Conservation (phyloP, 2,113 vertebrate species). For the Balaeniceps rex region DNA sequence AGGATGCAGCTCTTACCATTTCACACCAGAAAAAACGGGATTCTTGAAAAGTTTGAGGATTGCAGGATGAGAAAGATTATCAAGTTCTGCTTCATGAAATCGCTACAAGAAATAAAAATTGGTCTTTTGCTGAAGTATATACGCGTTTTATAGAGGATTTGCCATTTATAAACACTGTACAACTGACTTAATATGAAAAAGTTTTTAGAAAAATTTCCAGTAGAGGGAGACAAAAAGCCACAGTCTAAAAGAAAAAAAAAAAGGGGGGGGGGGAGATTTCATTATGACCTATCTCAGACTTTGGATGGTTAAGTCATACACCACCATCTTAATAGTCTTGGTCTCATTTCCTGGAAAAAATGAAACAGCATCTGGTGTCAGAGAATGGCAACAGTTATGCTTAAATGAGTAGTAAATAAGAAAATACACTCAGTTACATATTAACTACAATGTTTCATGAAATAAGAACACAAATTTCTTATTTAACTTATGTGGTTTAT, state of each 20-base stretch:
- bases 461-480: background rate
- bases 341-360: background rate
- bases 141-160: rapidly evolving
- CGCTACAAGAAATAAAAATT: rapidly evolving
- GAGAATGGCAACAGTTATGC: background rate
- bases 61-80: too few relatives aligned
- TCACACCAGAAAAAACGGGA: rapidly evolving
- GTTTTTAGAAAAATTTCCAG: background rate
- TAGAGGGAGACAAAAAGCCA: constrained; percentile 50
- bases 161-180: background rate
- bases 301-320: background rate
- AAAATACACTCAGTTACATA: background rate
- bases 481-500: background rate
- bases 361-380: background rate
- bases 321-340: background rate
- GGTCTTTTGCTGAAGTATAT: too few relatives aligned
- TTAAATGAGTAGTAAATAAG: background rate
- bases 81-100: rapidly evolving
- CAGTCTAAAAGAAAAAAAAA: background rate
- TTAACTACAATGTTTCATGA: background rate
- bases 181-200: background rate
- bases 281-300: background rate
- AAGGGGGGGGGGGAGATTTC: background rate
- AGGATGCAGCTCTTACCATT: rapidly evolving
- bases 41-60: rapidly evolving